Conservation (phyloP, 2,797 vertebrate genomes). For the Botia almorhae region DNA sequence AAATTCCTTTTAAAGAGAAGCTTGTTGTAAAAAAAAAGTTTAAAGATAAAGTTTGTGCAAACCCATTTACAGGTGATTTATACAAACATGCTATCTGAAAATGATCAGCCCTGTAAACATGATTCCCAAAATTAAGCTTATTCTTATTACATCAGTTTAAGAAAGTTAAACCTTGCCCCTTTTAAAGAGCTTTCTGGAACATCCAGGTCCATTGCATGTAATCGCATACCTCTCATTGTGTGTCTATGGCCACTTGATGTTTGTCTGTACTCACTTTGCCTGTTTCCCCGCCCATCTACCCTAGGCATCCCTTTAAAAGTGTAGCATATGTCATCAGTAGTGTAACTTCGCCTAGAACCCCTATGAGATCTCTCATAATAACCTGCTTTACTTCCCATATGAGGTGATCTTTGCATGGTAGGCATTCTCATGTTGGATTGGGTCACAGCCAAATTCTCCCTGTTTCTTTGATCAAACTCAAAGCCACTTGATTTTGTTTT, state of each 20-base stretch:
- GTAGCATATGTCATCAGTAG: too few relatives aligned
- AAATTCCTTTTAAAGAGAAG: too few relatives aligned
- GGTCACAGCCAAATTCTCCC: neutral
- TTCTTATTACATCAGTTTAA: constrained; percentile 45
- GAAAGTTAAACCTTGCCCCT: constrained; percentile 59
- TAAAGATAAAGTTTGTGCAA: too few relatives aligned
- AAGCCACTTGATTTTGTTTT: neutral
- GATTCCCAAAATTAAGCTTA: too few relatives aligned
- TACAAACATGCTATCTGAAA: too few relatives aligned
- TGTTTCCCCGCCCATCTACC: neutral
- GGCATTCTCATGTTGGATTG: constrained; percentile 45
- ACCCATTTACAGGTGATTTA: constrained; percentile 43
- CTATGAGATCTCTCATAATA: constrained; percentile 32
- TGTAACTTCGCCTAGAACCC: too few relatives aligned
- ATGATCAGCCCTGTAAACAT: too few relatives aligned
- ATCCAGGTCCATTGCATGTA: constrained; percentile 71
- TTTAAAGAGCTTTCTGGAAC: constrained; percentile 70
- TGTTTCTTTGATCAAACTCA: constrained; percentile 26
- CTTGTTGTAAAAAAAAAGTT: constrained; percentile 19
- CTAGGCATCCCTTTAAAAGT: too few relatives aligned
- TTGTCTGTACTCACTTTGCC: constrained; percentile 24
- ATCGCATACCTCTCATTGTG: constrained; percentile 59
- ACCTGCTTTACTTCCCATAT: constrained; percentile 6
- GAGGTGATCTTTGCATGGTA: constrained; percentile 14
- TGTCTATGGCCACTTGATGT: constrained; percentile 63